Evolutionary conservation across 2,113 vertebrate genomes (phyloP).

Genomic region (Sturnira hondurensis): DNA sequence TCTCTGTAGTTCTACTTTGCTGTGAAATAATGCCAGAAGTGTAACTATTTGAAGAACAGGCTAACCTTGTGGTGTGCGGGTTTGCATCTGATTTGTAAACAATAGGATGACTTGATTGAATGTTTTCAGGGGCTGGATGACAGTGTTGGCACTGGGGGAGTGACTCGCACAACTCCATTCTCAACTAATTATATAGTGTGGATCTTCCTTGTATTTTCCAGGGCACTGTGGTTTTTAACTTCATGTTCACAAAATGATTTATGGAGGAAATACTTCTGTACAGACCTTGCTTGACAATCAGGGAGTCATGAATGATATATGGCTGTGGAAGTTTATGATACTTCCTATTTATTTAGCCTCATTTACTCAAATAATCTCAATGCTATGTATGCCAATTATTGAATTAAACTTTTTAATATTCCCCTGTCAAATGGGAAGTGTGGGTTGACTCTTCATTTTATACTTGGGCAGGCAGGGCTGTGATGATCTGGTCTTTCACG

Average conservation of each 20-base stretch:
- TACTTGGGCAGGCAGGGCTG: not conserved
- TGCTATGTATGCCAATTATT: conserved; percentile 40
- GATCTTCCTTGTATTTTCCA: conserved; percentile 49
- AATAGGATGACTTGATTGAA: conserved; percentile 63
- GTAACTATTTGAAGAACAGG: conserved; percentile 63
- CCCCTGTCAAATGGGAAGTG: conserved; percentile 24
- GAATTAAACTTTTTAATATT: conserved; percentile 50
- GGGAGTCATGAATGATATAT: conserved; percentile 3
- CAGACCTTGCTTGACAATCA: conserved; percentile 32
- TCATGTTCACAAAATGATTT: conserved; percentile 66
- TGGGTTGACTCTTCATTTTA: conserved; percentile 44
- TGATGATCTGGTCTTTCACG: not conserved
- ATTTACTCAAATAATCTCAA: conserved; percentile 39
- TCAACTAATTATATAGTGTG: conserved; percentile 62
- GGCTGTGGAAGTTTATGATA: conserved; percentile 47
- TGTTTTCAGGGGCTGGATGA: conserved; percentile 51
- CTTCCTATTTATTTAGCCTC: conserved; percentile 26
- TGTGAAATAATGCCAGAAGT: conserved; percentile 55
- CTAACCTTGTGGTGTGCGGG: conserved; percentile 54
- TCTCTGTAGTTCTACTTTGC: conserved; percentile 53
- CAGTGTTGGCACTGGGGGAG: conserved; percentile 54
- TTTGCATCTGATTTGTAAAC: conserved; percentile 70
- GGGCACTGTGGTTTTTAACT: conserved; percentile 52
- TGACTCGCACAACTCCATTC: conserved; percentile 37
- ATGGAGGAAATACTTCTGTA: conserved; percentile 50